Base-by-base conservation (phyloP, 1,140 invertebrate genomes). In the Zaprionus gabonicus region DNA sequence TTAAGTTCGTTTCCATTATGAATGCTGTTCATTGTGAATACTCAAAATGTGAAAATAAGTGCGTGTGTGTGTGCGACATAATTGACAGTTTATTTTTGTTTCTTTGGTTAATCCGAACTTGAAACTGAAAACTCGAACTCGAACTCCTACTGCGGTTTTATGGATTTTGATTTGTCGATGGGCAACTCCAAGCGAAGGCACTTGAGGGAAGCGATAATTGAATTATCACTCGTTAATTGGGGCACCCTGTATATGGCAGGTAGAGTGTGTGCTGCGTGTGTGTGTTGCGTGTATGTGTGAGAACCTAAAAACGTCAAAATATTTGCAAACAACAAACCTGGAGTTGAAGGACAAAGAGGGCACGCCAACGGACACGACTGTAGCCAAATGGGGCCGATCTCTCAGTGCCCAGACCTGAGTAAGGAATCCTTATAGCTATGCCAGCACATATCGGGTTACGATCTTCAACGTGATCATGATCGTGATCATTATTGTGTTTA, bases 271-370 rank as follows among this genome's bases (percentile, higher is more conserved):
- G 3, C 0, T 15, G 12, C 4, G 2, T 38, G 12, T 38, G 36
- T 38, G 36, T 15, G 13, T 46, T 38, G 12, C 15, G 36, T 38
- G 36, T 15, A 4, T 46, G 41, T 69, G 65, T 78, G 76, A 58
- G 71, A 73, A 75, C 56, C 15, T 66, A 12, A 87, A 68, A 27
- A 90, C 85, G 85, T 90, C 85, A 90, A 90, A 90, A 90, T 90
- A 90, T 90, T 90, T 90, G 86, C 81, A 85, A 90, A 90, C 90
- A 82, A 90, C 72, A 57, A 82, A 70, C 81, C 76, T 55, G 46
- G 59, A 77, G 76, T 81, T 75, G 81, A 81, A 88, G 78, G 81
- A 87, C 82, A 82, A 53, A 60, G 31, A 64, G 66, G 67, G 69
- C 34, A 70, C 36, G 17, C 20, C 20, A 62, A 72, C 46, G 46